Conservation (phyloP, 2,797 vertebrate genomes). For the Antrozous pallidus region DNA sequence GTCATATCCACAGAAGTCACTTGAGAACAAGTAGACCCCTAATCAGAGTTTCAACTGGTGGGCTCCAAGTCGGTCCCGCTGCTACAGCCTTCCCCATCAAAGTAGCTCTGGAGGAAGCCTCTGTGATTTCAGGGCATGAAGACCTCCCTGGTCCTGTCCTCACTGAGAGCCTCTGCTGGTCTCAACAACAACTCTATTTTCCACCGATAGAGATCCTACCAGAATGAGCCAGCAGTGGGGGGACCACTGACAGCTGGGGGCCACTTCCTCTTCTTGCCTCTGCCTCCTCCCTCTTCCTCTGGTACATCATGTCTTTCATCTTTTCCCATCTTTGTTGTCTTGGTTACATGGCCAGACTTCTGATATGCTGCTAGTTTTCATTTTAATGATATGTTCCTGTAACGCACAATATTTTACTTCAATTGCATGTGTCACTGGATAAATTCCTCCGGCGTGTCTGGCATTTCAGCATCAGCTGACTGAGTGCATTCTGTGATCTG, state of each 20-base stretch:
- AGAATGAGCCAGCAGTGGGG: not conserved
- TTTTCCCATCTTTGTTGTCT: slow-evolving; percentile 83
- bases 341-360: slow-evolving; percentile 83
- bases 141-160: not conserved
- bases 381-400: slow-evolving; percentile 81
- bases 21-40: not conserved
- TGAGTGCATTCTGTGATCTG: slow-evolving; percentile 69
- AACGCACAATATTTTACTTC: slow-evolving; percentile 84
- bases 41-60: not conserved
- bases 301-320: slow-evolving; percentile 51
- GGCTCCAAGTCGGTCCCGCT: not conserved
- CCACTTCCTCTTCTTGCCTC: slow-evolving; percentile 54
- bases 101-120: not conserved
- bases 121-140: not conserved
- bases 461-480: slow-evolving; percentile 80
- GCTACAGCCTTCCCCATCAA: not conserved
- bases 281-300: slow-evolving; percentile 73
- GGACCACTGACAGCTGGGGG: not conserved
- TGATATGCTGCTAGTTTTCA: slow-evolving; percentile 80
- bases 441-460: slow-evolving; percentile 79
- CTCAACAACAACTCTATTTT: not conserved
- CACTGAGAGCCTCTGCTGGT: accelerated
- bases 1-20: not conserved
- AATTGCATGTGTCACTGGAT: slow-evolving; percentile 80
- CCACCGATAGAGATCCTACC: not conserved